phyloP scores from a whole-genome alignment of 2,797 vertebrate genomes.

The Masticophis lateralis region DNA sequence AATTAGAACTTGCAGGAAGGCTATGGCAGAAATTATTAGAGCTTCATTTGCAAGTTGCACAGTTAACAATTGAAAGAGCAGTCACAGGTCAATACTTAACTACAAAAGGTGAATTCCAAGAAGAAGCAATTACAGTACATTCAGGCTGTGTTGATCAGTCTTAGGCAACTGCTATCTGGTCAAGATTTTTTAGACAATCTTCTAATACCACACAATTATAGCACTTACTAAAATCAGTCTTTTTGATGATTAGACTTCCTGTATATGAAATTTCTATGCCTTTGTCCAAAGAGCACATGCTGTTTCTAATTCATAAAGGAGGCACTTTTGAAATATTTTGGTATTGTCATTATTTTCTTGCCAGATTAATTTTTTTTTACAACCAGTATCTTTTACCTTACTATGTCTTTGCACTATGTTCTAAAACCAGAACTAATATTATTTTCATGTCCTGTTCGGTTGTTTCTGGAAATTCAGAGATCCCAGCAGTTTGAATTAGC shows the following conservation, averaged over 20 bases:
- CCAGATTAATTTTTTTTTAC: constrained; percentile 46
- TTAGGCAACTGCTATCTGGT: constrained; percentile 53
- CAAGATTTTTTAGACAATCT: constrained; percentile 45
- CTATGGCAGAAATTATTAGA: constrained; percentile 51
- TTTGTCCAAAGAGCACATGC: constrained; percentile 50
- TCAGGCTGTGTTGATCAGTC: constrained; percentile 54
- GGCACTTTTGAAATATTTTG: constrained; percentile 66
- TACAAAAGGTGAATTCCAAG: constrained; percentile 64
- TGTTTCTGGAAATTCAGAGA: constrained; percentile 45
- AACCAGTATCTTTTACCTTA: constrained; percentile 51
- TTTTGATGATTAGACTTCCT: constrained; percentile 53
- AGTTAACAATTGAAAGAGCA: constrained; percentile 58
- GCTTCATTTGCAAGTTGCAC: constrained; percentile 49
- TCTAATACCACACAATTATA: constrained; percentile 56
- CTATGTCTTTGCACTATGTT: constrained; percentile 52
- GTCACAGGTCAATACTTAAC: constrained; percentile 48
- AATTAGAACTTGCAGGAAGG: constrained; percentile 58
- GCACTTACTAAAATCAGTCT: constrained; percentile 52
- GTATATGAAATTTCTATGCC: constrained; percentile 57
- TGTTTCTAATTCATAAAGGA: constrained; percentile 56
- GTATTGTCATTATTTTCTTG: constrained; percentile 58
- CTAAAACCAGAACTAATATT: constrained; percentile 53
- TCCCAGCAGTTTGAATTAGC: constrained; percentile 48
- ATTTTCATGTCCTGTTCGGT: constrained; percentile 28
- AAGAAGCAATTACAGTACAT: constrained; percentile 68